A percentile compares a stretch with the other conserved stretches of the same genome.
phyloP scores from a whole-genome alignment of 2,113 vertebrate species.

The Hippocampus mohnikei region DNA sequence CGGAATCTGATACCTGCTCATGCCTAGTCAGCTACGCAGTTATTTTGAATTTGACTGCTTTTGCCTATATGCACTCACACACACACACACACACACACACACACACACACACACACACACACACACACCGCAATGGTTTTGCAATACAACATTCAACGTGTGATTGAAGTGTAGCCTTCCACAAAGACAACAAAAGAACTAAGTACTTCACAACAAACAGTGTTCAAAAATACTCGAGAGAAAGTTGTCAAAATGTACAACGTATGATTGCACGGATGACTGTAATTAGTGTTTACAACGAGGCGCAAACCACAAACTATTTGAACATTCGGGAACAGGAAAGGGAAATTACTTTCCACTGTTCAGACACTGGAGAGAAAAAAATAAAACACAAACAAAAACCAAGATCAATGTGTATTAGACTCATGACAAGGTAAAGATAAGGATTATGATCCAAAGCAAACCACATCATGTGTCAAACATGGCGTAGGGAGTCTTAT shows the following conservation, averaged over 20 bases:
- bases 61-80: no score
- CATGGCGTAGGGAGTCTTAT: neutral
- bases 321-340: neutral
- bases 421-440: neutral
- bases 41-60: neutral
- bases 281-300: neutral
- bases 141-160: neutral
- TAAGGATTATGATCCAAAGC: neutral
- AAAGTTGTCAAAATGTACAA: neutral
- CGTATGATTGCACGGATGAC: neutral
- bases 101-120: no score
- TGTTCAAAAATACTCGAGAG: neutral
- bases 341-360: neutral
- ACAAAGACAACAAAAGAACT: neutral
- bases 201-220: neutral
- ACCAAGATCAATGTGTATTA: neutral
- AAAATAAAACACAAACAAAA: no score
- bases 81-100: no score
- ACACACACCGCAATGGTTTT: no score
- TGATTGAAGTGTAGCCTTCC: neutral
- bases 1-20: no score
- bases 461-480: neutral
- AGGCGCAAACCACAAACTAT: neutral
- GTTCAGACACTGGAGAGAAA: neutral
- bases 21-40: no score